Evolutionary conservation across 1,140 invertebrate species (phyloP), one percentile per base, ranked within the genome.

Genomic region (Brachystomella parvula): DNA sequence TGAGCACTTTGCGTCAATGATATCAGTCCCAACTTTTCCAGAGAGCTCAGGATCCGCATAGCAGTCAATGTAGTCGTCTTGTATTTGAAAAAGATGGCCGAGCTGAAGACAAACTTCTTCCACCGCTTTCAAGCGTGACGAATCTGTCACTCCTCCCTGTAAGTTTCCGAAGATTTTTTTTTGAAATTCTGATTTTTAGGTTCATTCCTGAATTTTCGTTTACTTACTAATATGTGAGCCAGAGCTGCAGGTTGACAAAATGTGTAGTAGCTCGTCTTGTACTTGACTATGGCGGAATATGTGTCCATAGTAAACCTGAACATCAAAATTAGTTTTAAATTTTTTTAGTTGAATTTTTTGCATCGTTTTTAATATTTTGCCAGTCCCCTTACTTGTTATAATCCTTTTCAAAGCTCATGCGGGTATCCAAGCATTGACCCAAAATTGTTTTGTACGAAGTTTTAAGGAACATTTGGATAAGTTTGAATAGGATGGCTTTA

Each of bases 1-100:
- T 0, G 91, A 86, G 78, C 95, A 98, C 81, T 98, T 98, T 33
- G 93, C 93, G 72, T 96, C 91, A 78, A 88, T 82, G 68, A 98
- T 96, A 75, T 98, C 95, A 2, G 86, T 94, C 24, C 83, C 83
- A 28, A 83, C 77, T 74, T 86, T 86, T 12, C 85, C 85, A 29
- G 81, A 84, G 2, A 82, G 75, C 44, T 75, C 74, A 24, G 80
- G 77, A 71, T 84, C 78, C 1, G 83, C 84, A 77, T 77, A 86
- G 63, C 81, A 84, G 73, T 86, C 85, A 31, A 86, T 71, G 66
- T 79, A 85, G 71, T 86, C 84, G 76, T 86, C 82, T 76, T 85
- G 83, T 30, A 83, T 80, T 79, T 86, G 85, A 71, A 84, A 86
- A 63, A 83, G 81, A 67, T 82, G 78, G 56, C 85, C 85, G 76